Evolutionary conservation across 2,797 vertebrate genomes (phyloP), one percentile per base, ranked within the genome.

Genomic region (Malurus splendens): DNA sequence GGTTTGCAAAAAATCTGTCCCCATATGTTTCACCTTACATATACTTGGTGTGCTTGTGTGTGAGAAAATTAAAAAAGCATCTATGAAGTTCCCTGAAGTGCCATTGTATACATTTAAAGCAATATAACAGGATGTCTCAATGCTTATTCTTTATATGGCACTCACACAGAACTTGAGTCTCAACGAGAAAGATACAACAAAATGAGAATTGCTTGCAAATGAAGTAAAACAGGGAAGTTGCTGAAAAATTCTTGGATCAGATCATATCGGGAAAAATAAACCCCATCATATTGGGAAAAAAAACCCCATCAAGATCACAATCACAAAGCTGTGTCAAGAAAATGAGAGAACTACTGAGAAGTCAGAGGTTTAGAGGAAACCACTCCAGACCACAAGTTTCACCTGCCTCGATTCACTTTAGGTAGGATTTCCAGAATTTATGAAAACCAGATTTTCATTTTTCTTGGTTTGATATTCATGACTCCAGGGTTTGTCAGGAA

Each of bases 181-280:
- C 71, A 41, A 10, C 8, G 11, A 39, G 64, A 78, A 79, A 80
- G 30, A 66, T 10, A 23, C 9, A 84, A 70, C 15, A 28, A 67
- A 78, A 50, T 12, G 18, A 68, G 13, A 8, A 41, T 1, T 52
- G 28, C 24, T 61, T 55, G 33, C 33, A 65, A 74, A 54, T 67
- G 32, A 91, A 79, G 90, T 19, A 87, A 89, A 79, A 45, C 10
- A 32, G 86, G 84, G 78, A 91, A 92, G 30, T 17, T 68, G 30
- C 41, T 4, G 10, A 64, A 90, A 80, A 82, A 55, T 32, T 79
- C 28, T 6, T 50, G 50, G 60, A 66, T 45, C 23, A 41, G 52
- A 66, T 4, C 17, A 56, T 9, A 17, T 3, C 23, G 15, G 51
- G 47, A 25, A 56, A 44, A n/a, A 66, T 18, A 3, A 8, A 19